phyloP scores from a whole-genome alignment of 2,797 vertebrate genomes.

The Pangasius mekongensis region DNA sequence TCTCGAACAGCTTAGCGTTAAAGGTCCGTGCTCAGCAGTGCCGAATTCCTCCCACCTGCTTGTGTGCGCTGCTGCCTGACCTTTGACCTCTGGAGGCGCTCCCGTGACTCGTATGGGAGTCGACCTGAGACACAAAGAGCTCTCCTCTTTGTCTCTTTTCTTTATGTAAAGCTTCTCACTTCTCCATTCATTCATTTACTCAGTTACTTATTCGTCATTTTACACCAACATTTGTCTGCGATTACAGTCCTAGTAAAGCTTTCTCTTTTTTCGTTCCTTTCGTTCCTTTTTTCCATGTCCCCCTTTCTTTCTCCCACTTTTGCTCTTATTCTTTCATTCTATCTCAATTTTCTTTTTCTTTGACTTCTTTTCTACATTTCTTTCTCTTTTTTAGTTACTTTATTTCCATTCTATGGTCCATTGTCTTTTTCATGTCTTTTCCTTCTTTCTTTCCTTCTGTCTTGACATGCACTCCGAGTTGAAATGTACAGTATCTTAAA shows the following conservation, averaged over 20 bases:
- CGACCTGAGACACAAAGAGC: constrained; percentile 66
- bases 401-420: neutral
- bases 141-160: neutral
- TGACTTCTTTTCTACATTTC: neutral
- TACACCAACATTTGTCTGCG: neutral
- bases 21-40: constrained; percentile 17
- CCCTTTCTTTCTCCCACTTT: neutral
- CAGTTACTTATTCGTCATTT: constrained; percentile 11
- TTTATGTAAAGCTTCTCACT: constrained; percentile 5
- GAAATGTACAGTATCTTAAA: neutral
- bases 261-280: neutral
- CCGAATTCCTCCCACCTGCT: constrained; percentile 74
- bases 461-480: neutral
- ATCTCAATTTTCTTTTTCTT: no score
- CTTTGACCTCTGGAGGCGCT: constrained; percentile 70
- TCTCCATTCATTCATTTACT: constrained; percentile 21
- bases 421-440: neutral
- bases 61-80: constrained; percentile 65
- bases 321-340: no score
- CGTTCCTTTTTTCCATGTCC: neutral
- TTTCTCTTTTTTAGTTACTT: neutral
- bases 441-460: neutral
- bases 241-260: neutral
- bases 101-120: constrained; percentile 59
- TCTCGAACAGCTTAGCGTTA: constrained; percentile 37